Percentiles rank a stretch among this genome's conserved stretches.
These are phyloP conservation scores for Pipistrellus pipistrellus DNA, from an alignment of 2,797 vertebrate species.

Conservation along the genomic window DNA sequence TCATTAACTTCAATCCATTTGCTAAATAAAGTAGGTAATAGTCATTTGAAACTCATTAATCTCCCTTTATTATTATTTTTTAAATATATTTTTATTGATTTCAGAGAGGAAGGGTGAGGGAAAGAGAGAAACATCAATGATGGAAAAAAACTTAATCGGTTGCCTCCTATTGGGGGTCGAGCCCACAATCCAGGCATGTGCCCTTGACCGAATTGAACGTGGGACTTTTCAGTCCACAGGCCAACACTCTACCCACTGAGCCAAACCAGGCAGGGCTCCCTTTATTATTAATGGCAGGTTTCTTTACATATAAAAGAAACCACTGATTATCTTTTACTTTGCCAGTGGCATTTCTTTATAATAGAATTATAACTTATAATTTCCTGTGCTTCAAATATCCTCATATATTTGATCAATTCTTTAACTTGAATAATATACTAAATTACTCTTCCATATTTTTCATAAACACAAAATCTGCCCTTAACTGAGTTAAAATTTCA, in stretches of 20 bases:
- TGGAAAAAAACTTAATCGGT: too few relatives aligned
- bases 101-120: too few relatives aligned
- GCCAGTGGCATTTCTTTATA: slow-evolving; percentile 30
- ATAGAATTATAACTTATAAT: slow-evolving; percentile 61
- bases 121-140: neutral
- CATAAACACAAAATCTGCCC: slow-evolving; percentile 43
- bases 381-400: slow-evolving; percentile 47
- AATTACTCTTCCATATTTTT: slow-evolving; percentile 36
- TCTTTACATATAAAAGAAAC: slow-evolving; percentile 45
- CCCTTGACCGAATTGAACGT: too few relatives aligned
- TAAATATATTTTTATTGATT: too few relatives aligned
- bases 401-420: slow-evolving; percentile 54
- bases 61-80: slow-evolving; percentile 32
- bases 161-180: too few relatives aligned
- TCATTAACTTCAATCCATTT: slow-evolving; percentile 44
- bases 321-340: slow-evolving; percentile 59
- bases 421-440: slow-evolving; percentile 10
- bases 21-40: slow-evolving; percentile 48
- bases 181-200: too few relatives aligned
- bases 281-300: slow-evolving; percentile 43
- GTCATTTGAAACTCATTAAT: slow-evolving; percentile 53
- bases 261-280: neutral
- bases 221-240: too few relatives aligned
- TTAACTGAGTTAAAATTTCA: slow-evolving; percentile 51
- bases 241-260: neutral